Evolutionary conservation across 2,797 vertebrate species (phyloP).

Genomic region (Pogoniulus pusillus): DNA sequence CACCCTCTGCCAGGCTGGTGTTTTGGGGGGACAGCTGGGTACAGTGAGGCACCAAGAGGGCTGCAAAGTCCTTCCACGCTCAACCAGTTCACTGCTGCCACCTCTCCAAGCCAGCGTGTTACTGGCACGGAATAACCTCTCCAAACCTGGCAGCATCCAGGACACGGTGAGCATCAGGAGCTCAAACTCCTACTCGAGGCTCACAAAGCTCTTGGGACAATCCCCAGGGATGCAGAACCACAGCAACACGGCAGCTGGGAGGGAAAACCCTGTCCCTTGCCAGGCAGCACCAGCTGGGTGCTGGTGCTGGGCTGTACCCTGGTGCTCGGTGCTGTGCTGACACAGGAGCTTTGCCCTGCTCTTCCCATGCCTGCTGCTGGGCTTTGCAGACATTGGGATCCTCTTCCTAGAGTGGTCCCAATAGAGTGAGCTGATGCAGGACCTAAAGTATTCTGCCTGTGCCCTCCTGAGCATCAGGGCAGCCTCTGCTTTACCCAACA

Average conservation of each 20-base stretch:
- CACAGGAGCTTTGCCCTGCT: background rate
- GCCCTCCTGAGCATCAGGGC: background rate
- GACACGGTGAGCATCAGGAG: background rate
- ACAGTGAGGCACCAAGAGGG: background rate
- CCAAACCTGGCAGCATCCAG: rapidly evolving
- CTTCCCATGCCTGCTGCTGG: background rate
- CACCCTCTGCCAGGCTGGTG: rapidly evolving
- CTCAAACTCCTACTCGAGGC: background rate
- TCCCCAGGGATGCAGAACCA: background rate
- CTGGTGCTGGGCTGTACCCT: rapidly evolving
- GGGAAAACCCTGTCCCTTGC: background rate
- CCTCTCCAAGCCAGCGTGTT: rapidly evolving
- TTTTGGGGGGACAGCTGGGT: background rate
- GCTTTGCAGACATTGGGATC: background rate
- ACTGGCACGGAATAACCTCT: background rate
- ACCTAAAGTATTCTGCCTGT: rapidly evolving
- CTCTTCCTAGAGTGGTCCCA: background rate
- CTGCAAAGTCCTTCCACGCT: too few relatives aligned
- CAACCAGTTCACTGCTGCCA: rapidly evolving
- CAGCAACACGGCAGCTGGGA: rapidly evolving
- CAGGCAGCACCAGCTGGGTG: background rate
- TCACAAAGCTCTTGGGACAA: background rate
- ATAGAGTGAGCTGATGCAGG: background rate
- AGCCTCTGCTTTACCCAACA: background rate
- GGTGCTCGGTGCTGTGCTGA: rapidly evolving